Conservation (phyloP, 2,113 vertebrate species). For the Rhinolophus sinicus region DNA sequence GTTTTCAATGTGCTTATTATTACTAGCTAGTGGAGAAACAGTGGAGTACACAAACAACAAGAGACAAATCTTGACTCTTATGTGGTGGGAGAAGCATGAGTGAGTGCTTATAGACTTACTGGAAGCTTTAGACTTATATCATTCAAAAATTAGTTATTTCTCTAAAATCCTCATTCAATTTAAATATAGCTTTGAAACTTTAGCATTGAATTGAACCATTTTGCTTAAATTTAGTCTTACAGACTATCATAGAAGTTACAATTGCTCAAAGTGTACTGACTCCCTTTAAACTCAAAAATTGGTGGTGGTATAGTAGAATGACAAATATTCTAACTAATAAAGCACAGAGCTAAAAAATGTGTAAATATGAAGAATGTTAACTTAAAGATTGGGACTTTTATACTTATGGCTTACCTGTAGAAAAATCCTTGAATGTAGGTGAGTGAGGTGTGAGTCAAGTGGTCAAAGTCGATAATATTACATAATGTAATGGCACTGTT, state of each 20-base stretch:
- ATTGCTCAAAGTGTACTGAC: background rate
- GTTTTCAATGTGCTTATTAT: background rate
- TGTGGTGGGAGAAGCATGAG: background rate
- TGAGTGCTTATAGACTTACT: background rate
- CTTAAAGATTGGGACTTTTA: background rate
- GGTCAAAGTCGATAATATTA: background rate
- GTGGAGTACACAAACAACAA: no score
- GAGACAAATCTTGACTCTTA: background rate
- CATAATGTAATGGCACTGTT: background rate
- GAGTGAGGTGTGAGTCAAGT: background rate
- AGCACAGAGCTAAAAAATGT: background rate
- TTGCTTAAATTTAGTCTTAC: conserved; percentile 14
- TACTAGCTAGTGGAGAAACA: background rate
- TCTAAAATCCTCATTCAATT: background rate
- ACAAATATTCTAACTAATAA: conserved; percentile 2
- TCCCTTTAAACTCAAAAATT: conserved; percentile 1
- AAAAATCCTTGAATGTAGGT: background rate
- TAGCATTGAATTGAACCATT: background rate
- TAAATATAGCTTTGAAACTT: background rate
- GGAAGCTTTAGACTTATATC: background rate
- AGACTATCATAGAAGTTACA: background rate
- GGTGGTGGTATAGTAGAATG: background rate
- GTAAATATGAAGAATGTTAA: background rate
- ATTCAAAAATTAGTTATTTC: background rate
- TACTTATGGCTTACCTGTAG: background rate